phyloP scores from a whole-genome alignment of 1,140 invertebrate genomes.

The Hyphantria cunea region DNA sequence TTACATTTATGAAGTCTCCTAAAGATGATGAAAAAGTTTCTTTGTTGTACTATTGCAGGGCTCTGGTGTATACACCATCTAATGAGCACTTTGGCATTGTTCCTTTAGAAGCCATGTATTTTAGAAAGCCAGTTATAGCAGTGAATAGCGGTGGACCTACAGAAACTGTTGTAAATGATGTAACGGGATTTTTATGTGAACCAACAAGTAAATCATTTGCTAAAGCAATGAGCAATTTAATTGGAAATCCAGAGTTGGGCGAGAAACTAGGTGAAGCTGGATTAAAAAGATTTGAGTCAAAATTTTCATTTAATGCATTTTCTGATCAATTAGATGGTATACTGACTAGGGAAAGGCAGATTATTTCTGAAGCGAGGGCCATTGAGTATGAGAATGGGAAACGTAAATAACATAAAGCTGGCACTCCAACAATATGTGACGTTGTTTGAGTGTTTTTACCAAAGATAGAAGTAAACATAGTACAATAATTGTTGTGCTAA shows the following conservation, averaged over 20 bases:
- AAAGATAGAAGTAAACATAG: constrained; percentile 25
- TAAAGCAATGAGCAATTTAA: constrained; percentile 88
- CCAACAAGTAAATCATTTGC: constrained; percentile 88
- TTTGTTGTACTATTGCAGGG: constrained; percentile 88
- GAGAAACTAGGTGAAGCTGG: constrained; percentile 87
- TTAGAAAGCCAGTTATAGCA: constrained; percentile 95
- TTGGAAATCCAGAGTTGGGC: constrained; percentile 82
- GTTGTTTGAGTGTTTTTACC: constrained; percentile 66
- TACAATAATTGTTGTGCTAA: no score
- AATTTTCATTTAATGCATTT: constrained; percentile 92
- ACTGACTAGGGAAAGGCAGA: constrained; percentile 75
- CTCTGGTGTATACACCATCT: constrained; percentile 96
- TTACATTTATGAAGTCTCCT: constrained; percentile 94
- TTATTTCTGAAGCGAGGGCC: constrained; percentile 64
- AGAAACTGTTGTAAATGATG: constrained; percentile 94
- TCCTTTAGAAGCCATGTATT: constrained; percentile 99
- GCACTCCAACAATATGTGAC: constrained; percentile 76
- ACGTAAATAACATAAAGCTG: constrained; percentile 64
- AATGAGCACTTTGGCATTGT: constrained; percentile 99
- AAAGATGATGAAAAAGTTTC: constrained; percentile 92
- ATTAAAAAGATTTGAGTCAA: constrained; percentile 86
- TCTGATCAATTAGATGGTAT: constrained; percentile 85
- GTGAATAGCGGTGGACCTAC: constrained; percentile 97
- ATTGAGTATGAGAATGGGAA: constrained; percentile 69
- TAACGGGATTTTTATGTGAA: constrained; percentile 95